Evolutionary conservation across 2,113 vertebrate genomes (phyloP).

Genomic region (Pluvialis apricaria): DNA sequence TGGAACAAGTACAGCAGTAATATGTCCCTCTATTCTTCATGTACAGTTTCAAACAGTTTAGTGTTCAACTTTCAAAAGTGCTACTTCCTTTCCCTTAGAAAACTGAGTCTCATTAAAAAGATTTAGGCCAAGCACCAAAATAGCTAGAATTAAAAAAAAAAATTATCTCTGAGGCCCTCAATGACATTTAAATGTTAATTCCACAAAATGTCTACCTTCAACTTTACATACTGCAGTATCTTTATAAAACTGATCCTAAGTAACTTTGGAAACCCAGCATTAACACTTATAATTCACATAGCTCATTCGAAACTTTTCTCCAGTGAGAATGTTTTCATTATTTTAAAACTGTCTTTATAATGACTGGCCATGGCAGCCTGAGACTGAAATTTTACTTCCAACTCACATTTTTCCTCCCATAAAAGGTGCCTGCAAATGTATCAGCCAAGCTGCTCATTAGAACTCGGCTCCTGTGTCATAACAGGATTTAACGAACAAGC

Average conservation of each 20-base stretch:
- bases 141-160: not conserved
- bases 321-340: not conserved
- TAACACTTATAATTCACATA: not conserved
- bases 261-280: not conserved
- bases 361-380: not conserved
- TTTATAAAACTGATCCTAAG: not conserved
- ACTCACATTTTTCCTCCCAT: not conserved
- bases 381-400: constrained; percentile 9
- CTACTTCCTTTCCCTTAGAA: not conserved
- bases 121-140: not conserved
- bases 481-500: not conserved
- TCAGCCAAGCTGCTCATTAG: not conserved
- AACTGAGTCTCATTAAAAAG: not conserved
- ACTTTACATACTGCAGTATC: not conserved
- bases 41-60: not conserved
- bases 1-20: not conserved
- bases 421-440: not conserved
- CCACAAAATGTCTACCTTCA: not conserved
- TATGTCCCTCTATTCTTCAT: not conserved
- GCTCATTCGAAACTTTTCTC: not conserved
- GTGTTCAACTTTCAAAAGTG: not conserved
- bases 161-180: not conserved
- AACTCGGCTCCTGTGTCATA: not conserved
- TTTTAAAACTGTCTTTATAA: not conserved
- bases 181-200: not conserved